These are phyloP conservation scores for Lasioglossum baleicum DNA, from an alignment of 1,140 invertebrate species.

Conservation along the genomic window DNA sequence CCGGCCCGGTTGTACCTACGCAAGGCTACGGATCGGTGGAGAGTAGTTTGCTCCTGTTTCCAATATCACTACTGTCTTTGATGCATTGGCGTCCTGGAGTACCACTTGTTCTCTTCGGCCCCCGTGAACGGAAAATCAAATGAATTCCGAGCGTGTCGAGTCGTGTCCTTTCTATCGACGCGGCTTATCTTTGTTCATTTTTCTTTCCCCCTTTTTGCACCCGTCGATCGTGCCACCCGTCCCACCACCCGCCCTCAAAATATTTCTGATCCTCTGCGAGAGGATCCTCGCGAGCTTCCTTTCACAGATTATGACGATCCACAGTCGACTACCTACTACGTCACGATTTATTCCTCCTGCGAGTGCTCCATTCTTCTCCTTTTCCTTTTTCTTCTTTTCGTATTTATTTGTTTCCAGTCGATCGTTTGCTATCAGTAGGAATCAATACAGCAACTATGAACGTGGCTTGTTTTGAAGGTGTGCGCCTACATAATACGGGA, in stretches of 20 bases:
- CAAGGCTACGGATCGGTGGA: constrained; percentile 18
- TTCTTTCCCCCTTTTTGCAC: background rate
- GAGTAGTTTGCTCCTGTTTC: constrained; percentile 65
- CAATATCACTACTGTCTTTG: constrained; percentile 69
- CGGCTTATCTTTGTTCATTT: constrained; percentile 42
- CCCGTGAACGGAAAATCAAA: constrained; percentile 52
- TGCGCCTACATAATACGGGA: no score
- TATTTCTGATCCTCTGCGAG: background rate
- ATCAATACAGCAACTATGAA: no score
- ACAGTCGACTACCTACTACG: no score
- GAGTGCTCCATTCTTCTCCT: no score
- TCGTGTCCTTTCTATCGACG: constrained; percentile 20
- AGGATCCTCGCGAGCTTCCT: background rate
- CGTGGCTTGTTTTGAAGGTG: no score
- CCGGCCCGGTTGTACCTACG: background rate
- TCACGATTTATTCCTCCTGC: no score
- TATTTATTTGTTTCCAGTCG: no score
- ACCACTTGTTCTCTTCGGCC: constrained; percentile 61
- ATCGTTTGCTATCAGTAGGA: no score
- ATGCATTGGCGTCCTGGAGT: constrained; percentile 63
- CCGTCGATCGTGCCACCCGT: no score
- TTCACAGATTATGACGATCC: background rate
- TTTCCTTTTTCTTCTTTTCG: no score
- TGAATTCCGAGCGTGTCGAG: constrained; percentile 50
- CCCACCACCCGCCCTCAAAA: background rate